phyloP scores from a whole-genome alignment of 2,888 invertebrate genomes.

The Acrobasis consociella region DNA sequence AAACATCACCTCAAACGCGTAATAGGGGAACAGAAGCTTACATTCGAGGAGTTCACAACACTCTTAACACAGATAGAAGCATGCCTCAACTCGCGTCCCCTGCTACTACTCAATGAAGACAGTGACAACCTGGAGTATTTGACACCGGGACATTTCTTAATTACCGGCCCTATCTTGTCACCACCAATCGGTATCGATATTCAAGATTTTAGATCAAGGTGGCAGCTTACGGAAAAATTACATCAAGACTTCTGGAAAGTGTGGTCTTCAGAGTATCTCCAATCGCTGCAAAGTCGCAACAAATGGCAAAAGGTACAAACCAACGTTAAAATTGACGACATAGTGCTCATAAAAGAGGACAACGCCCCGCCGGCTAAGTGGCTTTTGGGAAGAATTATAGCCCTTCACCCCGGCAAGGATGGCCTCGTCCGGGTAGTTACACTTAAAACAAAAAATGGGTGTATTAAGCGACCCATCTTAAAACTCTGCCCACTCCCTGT shows the following conservation, averaged over 20 bases:
- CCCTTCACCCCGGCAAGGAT: constrained; percentile 21
- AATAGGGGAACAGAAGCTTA: constrained; percentile 14
- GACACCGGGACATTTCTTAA: no score
- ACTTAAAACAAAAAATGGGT: constrained; percentile 23
- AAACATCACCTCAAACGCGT: constrained; percentile 18
- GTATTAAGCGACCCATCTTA: constrained; percentile 21
- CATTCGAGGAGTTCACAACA: constrained; percentile 21
- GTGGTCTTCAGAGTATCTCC: no score
- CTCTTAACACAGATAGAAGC: constrained; percentile 4
- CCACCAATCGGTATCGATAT: no score
- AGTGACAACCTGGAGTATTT: not conserved
- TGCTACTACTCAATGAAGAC: not conserved
- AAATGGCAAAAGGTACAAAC: no score
- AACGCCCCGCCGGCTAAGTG: constrained; percentile 24
- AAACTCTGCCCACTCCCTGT: not conserved
- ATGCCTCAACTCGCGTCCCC: constrained; percentile 17
- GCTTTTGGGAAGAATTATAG: constrained; percentile 21
- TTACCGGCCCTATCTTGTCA: no score
- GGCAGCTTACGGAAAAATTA: no score
- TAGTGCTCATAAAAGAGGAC: constrained; percentile 25
- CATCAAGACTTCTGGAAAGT: no score
- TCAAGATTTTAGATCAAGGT: no score
- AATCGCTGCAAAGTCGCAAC: no score
- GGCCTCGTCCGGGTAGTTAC: constrained; percentile 23
- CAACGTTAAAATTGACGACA: not conserved